Percentiles rank a stretch among this genome's conserved stretches.
phyloP scores from a whole-genome alignment of 2,888 invertebrate genomes.

The Tetragnatha montana region DNA sequence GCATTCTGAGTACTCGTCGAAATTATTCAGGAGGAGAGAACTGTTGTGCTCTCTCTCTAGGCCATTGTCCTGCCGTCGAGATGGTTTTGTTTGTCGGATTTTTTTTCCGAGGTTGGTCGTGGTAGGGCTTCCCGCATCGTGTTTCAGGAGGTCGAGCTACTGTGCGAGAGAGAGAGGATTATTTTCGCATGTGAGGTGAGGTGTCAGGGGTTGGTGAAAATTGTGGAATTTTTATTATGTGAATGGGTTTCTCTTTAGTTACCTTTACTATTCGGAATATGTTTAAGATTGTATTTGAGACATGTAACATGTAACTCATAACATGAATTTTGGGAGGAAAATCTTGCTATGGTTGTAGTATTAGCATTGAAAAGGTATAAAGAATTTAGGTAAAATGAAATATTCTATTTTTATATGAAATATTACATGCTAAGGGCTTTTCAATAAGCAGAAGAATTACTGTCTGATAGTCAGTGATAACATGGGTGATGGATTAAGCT shows the following conservation, averaged over 20 bases:
- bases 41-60: constrained; percentile 11
- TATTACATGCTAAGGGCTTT: no score
- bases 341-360: no score
- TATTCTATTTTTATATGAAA: no score
- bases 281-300: no score
- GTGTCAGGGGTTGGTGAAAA: constrained; percentile 13
- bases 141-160: not conserved
- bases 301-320: no score
- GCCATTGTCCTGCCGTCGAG: constrained; percentile 34
- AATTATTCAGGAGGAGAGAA: constrained; percentile 28
- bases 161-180: not conserved
- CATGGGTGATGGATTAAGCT: no score
- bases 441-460: no score
- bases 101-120: constrained; percentile 14
- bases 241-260: not conserved
- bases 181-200: not conserved
- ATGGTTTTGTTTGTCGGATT: constrained; percentile 19
- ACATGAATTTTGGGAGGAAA: no score
- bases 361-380: no score
- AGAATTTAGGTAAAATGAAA: no score
- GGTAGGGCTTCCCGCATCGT: not conserved
- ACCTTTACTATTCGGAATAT: no score
- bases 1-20: constrained; percentile 23
- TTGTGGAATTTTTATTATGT: not conserved
- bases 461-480: no score